Evolutionary conservation across 2,113 vertebrate species (phyloP).

Genomic region (Psittacula cyanocephala): DNA sequence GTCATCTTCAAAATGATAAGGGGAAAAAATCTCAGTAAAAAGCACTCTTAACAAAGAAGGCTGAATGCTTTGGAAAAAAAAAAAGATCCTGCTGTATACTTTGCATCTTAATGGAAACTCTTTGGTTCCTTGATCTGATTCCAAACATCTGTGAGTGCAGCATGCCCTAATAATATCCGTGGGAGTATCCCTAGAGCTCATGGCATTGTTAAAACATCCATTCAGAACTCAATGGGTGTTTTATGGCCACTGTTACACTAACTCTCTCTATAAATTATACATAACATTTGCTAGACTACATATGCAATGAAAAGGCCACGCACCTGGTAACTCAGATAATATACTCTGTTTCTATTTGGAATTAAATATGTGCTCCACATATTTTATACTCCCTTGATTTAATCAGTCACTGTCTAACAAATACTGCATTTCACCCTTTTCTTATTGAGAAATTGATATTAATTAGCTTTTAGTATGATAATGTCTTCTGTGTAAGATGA

Average conservation of each 20-base stretch:
- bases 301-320: background rate
- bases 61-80: background rate
- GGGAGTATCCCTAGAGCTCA: background rate
- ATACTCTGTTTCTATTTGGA: background rate
- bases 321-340: background rate
- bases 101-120: constrained; percentile 10
- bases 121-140: constrained; percentile 27
- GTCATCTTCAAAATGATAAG: background rate
- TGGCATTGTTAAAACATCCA: background rate
- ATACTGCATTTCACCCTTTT: background rate
- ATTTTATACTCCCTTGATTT: background rate
- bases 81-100: background rate
- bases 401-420: background rate
- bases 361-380: background rate
- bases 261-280: background rate
- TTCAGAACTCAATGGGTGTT: background rate
- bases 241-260: background rate
- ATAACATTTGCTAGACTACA: background rate
- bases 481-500: background rate
- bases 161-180: background rate
- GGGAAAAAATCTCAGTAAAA: background rate
- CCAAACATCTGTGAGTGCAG: constrained; percentile 21
- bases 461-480: background rate
- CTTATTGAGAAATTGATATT: background rate
- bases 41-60: background rate